Conservation (phyloP, 2,888 invertebrate genomes). For the Papilio protenor region DNA sequence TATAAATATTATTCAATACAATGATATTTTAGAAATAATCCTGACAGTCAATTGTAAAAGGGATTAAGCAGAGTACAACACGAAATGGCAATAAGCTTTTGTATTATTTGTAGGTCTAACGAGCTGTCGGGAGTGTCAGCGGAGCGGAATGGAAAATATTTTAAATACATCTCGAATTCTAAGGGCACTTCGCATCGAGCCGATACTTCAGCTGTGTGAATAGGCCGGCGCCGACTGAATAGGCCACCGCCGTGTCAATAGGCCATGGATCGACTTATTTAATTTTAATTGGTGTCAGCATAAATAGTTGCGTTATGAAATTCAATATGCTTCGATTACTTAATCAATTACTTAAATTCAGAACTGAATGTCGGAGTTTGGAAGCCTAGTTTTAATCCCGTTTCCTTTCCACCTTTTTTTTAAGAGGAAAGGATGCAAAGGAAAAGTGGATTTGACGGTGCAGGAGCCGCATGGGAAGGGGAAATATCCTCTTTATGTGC, state of each 20-base stretch:
- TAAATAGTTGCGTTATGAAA: background rate
- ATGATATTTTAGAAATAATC: background rate
- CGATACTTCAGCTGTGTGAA: slow-evolving; percentile 59
- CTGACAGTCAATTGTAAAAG: background rate
- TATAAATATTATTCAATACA: background rate
- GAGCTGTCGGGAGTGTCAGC: slow-evolving; percentile 57
- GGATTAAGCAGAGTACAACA: background rate
- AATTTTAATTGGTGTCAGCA: slow-evolving; percentile 13
- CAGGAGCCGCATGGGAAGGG: too few relatives aligned
- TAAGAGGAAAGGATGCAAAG: too few relatives aligned
- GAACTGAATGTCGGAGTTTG: too few relatives aligned
- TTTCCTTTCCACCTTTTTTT: too few relatives aligned
- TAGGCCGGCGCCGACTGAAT: slow-evolving; percentile 37
- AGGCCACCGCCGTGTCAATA: slow-evolving; percentile 6
- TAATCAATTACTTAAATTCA: background rate
- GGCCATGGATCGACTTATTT: slow-evolving; percentile 8
- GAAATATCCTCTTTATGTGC: too few relatives aligned
- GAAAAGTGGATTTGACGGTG: too few relatives aligned
- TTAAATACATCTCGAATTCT: slow-evolving; percentile 61
- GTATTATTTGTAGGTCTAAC: slow-evolving; percentile 43
- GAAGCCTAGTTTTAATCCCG: too few relatives aligned
- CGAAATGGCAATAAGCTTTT: slow-evolving; percentile 7
- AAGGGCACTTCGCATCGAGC: slow-evolving; percentile 51
- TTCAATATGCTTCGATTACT: slow-evolving; percentile 4
- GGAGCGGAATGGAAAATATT: slow-evolving; percentile 60